phyloP scores from a whole-genome alignment of 2,797 vertebrate genomes.

The Enteromius argenteus region DNA sequence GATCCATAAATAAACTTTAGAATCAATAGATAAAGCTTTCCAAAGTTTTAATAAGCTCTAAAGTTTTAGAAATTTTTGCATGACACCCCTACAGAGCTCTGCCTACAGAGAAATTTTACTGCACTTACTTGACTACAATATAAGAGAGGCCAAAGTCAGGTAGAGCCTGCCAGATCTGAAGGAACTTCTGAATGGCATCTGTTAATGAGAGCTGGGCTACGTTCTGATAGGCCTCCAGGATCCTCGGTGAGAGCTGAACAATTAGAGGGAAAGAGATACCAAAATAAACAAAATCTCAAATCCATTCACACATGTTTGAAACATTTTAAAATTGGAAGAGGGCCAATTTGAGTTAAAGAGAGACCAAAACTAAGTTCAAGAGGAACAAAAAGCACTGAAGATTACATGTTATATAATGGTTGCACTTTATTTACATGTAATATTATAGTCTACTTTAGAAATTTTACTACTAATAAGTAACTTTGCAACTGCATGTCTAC shows the following conservation, averaged over 20 bases:
- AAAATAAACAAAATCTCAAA: background rate
- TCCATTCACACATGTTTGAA: too few relatives aligned
- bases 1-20: background rate
- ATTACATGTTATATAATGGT: background rate
- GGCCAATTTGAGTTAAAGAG: background rate
- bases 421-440: background rate
- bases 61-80: background rate
- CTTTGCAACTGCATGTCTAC: background rate
- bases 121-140: conserved; percentile 76
- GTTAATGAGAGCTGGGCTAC: conserved; percentile 77
- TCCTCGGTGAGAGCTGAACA: conserved; percentile 77
- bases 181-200: conserved; percentile 79
- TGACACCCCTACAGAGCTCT: background rate
- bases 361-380: background rate
- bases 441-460: background rate
- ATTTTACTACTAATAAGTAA: background rate
- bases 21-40: background rate
- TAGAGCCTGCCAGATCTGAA: conserved; percentile 83
- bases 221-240: conserved; percentile 84
- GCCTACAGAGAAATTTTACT: too few relatives aligned
- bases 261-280: background rate
- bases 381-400: background rate
- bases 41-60: too few relatives aligned
- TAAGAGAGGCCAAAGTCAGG: conserved; percentile 82
- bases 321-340: background rate